Base-by-base conservation (phyloP, 2,797 vertebrate genomes). In the Apodemus agrarius region DNA sequence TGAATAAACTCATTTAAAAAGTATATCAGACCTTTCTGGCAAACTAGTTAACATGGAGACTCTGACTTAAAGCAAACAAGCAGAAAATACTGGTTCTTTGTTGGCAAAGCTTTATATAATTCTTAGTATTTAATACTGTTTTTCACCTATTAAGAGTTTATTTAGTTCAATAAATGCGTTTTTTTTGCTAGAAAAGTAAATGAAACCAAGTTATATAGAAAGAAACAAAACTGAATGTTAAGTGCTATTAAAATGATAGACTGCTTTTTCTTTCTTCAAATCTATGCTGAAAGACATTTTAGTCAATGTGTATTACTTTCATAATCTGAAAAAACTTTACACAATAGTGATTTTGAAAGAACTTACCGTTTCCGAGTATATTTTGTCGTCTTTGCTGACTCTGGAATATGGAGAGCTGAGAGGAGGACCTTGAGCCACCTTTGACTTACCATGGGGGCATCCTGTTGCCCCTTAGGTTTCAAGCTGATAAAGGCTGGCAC, bases 221-320 rank as follows among this genome's bases (percentile, higher is more conserved):
- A 82, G 61, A 95, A 79, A 76, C n/a, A 78, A 82, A 95, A 43
- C 24, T 93, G 34, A 91, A 84, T 86, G 80, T 91, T 89, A 61
- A 34, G 16, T 49, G 46, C 85, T 89, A 46, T 43, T 93, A 43
- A 79, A 22, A 72, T 82, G 22, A 74, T 37, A 82, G 2, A 24
- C 46, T 59, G 2, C 83, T 10, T 92, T 91, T 87, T 89, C 34
- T 89, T 94, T 78, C 19, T 76, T 87, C 3, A 29, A 43, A 1
- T 63, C 13, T 89, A 26, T 46, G 49, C 90, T 84, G 95, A 76
- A 88, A 7, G 93, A 83, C 49, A 37, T 90, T 90, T 95, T 46
- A 80, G 16, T 83, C 22, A 89, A 37, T 6, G 57, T 43, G 21
- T 54, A 52, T 94, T 86, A 46, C 10, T 65, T 69, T 90, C 63